Percentiles rank a stretch among this genome's conserved stretches.
phyloP scores from a whole-genome alignment of 2,888 invertebrate species.

The Emmelina monodactyla region DNA sequence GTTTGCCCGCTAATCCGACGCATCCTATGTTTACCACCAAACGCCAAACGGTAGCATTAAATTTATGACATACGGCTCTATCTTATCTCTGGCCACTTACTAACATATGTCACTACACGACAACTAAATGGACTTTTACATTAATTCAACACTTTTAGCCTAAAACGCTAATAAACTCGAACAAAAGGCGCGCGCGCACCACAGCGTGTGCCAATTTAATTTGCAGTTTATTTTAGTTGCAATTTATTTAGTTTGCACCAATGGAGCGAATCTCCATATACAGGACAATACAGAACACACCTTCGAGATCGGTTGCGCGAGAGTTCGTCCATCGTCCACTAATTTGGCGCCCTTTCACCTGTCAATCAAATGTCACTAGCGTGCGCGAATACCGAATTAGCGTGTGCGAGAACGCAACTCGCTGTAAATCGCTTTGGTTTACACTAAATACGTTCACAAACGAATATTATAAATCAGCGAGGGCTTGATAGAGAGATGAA shows the following conservation, averaged over 20 bases:
- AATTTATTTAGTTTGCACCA: slow-evolving; percentile 18
- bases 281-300: slow-evolving; percentile 22
- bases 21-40: slow-evolving; percentile 43
- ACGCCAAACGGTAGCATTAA: slow-evolving; percentile 58
- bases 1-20: slow-evolving; percentile 51
- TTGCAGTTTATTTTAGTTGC: slow-evolving; percentile 15
- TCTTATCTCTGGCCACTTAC: slow-evolving; percentile 60
- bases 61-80: slow-evolving; percentile 62
- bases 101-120: slow-evolving; percentile 50
- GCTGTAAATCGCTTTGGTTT: slow-evolving; percentile 30
- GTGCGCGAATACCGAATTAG: slow-evolving; percentile 34
- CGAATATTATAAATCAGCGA: slow-evolving; percentile 36
- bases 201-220: slow-evolving; percentile 40
- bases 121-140: slow-evolving; percentile 51
- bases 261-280: slow-evolving; percentile 26
- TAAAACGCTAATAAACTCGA: slow-evolving; percentile 40
- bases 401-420: slow-evolving; percentile 26
- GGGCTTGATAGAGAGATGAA: slow-evolving; percentile 24
- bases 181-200: slow-evolving; percentile 22
- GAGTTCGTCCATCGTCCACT: slow-evolving; percentile 25
- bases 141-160: slow-evolving; percentile 51
- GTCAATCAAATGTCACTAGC: slow-evolving; percentile 39
- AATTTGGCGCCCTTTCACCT: slow-evolving; percentile 61
- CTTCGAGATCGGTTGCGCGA: slow-evolving; percentile 13
- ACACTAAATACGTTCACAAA: slow-evolving; percentile 13